Conservation (phyloP, 2,888 invertebrate species). For the Anthrax anthrax region DNA sequence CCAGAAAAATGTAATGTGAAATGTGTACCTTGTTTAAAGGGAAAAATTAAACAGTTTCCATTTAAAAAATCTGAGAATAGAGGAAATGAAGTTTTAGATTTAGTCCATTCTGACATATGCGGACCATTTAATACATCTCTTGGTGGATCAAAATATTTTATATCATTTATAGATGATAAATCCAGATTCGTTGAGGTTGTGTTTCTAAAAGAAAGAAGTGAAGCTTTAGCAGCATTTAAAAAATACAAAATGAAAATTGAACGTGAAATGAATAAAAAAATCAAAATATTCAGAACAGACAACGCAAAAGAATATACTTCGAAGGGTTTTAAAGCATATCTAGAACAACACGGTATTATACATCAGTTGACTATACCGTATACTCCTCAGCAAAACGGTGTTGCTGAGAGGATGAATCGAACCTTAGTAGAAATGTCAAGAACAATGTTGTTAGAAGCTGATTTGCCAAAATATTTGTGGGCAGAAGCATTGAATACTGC, state of each 20-base stretch:
- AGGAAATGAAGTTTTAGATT: too few relatives aligned
- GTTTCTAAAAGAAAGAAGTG: conserved; percentile 11
- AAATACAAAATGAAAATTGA: conserved; percentile 12
- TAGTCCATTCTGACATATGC: too few relatives aligned
- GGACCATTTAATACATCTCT: too few relatives aligned
- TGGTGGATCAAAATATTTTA: too few relatives aligned
- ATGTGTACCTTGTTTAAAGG: too few relatives aligned
- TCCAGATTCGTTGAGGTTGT: conserved; percentile 7
- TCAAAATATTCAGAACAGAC: conserved; percentile 15
- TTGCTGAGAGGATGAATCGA: conserved; percentile 15
- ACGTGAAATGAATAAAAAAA: background rate
- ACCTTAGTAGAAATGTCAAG: conserved; percentile 16
- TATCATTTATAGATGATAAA: background rate
- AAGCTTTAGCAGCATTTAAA: conserved; percentile 10
- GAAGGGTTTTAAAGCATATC: conserved; percentile 9
- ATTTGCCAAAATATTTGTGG: conserved; percentile 15
- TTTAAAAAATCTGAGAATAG: too few relatives aligned
- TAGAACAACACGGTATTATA: conserved; percentile 14
- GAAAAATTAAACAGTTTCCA: too few relatives aligned
- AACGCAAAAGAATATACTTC: conserved; percentile 16
- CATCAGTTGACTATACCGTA: conserved; percentile 12
- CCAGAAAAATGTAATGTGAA: too few relatives aligned
- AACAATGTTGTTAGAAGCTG: conserved; percentile 15
- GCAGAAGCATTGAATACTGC: conserved; percentile 18
- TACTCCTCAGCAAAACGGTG: conserved; percentile 15